These are phyloP conservation scores for Ptychoptera contaminata DNA, from an alignment of 2,888 invertebrate species.

Conservation along the genomic window DNA sequence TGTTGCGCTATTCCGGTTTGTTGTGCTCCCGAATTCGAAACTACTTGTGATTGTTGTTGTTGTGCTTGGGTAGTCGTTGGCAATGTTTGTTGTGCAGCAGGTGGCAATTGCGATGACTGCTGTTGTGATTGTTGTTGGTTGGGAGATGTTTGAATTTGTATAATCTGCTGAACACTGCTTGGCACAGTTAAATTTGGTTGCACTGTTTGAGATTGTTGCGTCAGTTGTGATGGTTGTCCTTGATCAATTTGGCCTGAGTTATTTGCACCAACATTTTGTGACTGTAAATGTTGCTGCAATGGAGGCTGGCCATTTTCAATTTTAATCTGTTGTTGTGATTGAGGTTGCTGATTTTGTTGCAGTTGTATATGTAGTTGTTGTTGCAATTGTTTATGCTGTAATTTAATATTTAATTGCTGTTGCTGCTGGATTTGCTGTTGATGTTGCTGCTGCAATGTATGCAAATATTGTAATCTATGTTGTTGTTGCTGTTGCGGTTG, in stretches of 20 bases:
- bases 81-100: slow-evolving; percentile 9
- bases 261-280: slow-evolving; percentile 9
- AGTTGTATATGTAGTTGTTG: slow-evolving; percentile 23
- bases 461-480: slow-evolving; percentile 34
- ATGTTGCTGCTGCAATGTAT: slow-evolving; percentile 15
- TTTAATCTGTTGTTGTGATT: slow-evolving; percentile 4
- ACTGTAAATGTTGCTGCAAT: slow-evolving; percentile 9
- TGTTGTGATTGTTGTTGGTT: slow-evolving; percentile 6
- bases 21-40: slow-evolving; percentile 16
- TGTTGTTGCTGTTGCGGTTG: slow-evolving; percentile 38
- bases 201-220: slow-evolving; percentile 14
- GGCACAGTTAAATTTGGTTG: not conserved
- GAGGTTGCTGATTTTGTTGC: slow-evolving; percentile 14
- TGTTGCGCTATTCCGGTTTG: slow-evolving; percentile 28
- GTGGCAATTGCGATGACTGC: slow-evolving; percentile 13
- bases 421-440: slow-evolving; percentile 18
- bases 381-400: slow-evolving; percentile 23
- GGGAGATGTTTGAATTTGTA: slow-evolving; percentile 9
- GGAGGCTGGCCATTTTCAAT: too few species aligned
- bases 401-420: slow-evolving; percentile 22
- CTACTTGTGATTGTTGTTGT: slow-evolving; percentile 1
- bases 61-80: slow-evolving; percentile 11
- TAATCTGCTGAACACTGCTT: slow-evolving; percentile 7
- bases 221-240: slow-evolving; percentile 13
- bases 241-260: slow-evolving; percentile 13